Base-by-base conservation (phyloP, 2,888 invertebrate species). In the Bugula neritina region DNA sequence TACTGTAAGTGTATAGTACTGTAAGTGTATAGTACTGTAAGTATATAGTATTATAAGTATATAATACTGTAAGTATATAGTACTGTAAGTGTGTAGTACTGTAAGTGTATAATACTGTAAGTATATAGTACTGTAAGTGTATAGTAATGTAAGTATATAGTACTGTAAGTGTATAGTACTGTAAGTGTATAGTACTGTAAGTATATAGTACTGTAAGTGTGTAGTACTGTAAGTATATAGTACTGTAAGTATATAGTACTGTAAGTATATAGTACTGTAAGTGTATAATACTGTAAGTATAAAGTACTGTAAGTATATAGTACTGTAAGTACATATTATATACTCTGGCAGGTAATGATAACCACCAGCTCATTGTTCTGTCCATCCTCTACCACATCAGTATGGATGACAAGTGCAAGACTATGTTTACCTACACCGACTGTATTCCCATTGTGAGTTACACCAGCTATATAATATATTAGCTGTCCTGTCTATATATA, bases 361-460 rank as follows among this genome's bases (percentile, higher is more conserved):
- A 83, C 74, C 84, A 85, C 75, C 78, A 79, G 70, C 76, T 82
- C 73, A 79, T 84, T 70, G 83, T 84, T 10, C 75, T 85, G 57
- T 84, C 85, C 74, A 83, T 88, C 58, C 79, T 98, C 58, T 98
- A 97, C 83, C 94, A 97, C 83, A 88, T 96, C 79, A 96, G 95
- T 82, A 91, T 94, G 88, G 95, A 98, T 82, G 95, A 96, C 82
- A 89, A 93, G 84, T 92, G 93, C 13, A 95, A 96, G 85, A 87
- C 91, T 54, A 91, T 95, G 90, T 94, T 97, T 82, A 91, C 92
- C 3, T 93, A 92, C 83, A 93, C 94, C 0, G 96, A 97, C 84
- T 94, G 93, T 84, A 91, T 97, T 73, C 92, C 94, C 80, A 79
- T 84, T 71, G 86, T 87, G 77, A 80, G 84, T 79, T 31, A 43